Percentiles rank a stretch among this genome's conserved stretches.
Conservation (phyloP, 2,113 vertebrate species). For the Calyptomena viridis region DNA sequence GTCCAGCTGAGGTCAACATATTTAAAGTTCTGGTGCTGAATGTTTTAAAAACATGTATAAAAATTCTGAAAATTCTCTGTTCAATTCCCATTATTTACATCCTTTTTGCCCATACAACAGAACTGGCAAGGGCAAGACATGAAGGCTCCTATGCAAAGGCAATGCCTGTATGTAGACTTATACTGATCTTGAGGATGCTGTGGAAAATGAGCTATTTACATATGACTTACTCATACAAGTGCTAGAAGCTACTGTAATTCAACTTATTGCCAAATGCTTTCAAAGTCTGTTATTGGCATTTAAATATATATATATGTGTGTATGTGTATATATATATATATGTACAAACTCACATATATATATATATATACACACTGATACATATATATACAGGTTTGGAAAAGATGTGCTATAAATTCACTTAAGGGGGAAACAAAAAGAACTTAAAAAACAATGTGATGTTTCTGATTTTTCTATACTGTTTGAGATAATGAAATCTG, state of each 20-base stretch:
- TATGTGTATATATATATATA: neutral
- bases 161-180: neutral
- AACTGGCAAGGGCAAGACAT: neutral
- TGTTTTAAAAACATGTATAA: constrained; percentile 51
- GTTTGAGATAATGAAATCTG: constrained; percentile 5
- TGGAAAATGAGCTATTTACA: constrained; percentile 48
- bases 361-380: neutral
- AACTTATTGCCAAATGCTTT: constrained; percentile 72
- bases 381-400: neutral
- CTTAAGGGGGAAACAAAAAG: neutral
- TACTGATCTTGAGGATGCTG: neutral
- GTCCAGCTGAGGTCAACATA: neutral
- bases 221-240: constrained; percentile 39
- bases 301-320: neutral
- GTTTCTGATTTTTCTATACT: constrained; percentile 8
- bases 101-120: neutral
- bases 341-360: neutral
- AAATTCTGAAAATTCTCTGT: constrained; percentile 45
- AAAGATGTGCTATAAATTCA: constrained; percentile 57
- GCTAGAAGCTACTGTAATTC: constrained; percentile 62
- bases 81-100: constrained; percentile 43
- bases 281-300: constrained; percentile 47
- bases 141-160: neutral
- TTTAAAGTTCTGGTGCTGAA: constrained; percentile 20
- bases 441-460: neutral